These are phyloP conservation scores for Allophyes oxyacanthae DNA, from an alignment of 2,888 invertebrate genomes.

Conservation along the genomic window DNA sequence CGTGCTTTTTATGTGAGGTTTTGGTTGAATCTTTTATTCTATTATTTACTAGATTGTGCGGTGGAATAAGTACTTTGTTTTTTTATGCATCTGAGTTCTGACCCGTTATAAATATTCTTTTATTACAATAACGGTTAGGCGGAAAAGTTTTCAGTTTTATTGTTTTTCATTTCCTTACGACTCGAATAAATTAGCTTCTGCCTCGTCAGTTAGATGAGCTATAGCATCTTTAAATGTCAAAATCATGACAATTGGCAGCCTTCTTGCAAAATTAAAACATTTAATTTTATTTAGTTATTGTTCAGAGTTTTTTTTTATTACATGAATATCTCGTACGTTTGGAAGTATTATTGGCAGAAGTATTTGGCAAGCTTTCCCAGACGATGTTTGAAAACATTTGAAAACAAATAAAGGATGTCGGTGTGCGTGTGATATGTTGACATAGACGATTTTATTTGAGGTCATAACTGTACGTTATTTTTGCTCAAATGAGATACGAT, in stretches of 20 bases:
- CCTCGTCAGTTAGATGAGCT: constrained; percentile 24
- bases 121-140: constrained; percentile 29
- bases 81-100: constrained; percentile 35
- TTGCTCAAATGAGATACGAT: constrained; percentile 32
- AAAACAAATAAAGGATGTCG: constrained; percentile 50
- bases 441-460: constrained; percentile 52
- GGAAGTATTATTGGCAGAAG: constrained; percentile 41
- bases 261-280: constrained; percentile 36
- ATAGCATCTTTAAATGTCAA: constrained; percentile 33
- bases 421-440: constrained; percentile 41
- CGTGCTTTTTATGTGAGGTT: constrained; percentile 5
- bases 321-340: constrained; percentile 23
- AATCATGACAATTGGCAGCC: constrained; percentile 34
- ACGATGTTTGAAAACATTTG: constrained; percentile 54
- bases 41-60: constrained; percentile 22
- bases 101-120: constrained; percentile 27
- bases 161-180: constrained; percentile 23
- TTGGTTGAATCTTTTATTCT: constrained; percentile 28
- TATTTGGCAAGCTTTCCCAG: constrained; percentile 52
- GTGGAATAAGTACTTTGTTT: constrained; percentile 28
- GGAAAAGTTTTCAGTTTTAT: constrained; percentile 32
- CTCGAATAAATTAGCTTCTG: constrained; percentile 19
- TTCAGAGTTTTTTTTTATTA: constrained; percentile 26
- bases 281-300: too few species aligned
- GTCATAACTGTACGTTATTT: constrained; percentile 42